Conservation (phyloP, 2,888 invertebrate species). For the Graphium colonna region DNA sequence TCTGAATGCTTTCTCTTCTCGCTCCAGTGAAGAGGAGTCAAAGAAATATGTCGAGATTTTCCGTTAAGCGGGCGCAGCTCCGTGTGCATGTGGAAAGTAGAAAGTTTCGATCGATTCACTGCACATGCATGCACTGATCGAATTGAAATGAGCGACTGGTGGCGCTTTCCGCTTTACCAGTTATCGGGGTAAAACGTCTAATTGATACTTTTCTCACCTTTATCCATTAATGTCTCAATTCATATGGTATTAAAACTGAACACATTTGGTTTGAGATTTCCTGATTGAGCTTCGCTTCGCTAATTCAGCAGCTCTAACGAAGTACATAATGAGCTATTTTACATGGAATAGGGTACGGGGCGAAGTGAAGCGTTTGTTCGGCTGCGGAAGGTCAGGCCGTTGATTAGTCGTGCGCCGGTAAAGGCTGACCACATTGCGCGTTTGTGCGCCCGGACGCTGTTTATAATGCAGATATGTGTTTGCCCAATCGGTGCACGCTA, state of each 20-base stretch:
- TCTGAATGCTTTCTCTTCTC: conserved; percentile 65
- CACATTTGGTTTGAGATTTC: no score
- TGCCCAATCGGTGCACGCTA: conserved; percentile 79
- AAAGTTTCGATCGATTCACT: conserved; percentile 75
- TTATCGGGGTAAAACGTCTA: conserved; percentile 36
- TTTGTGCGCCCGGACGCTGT: conserved; percentile 77
- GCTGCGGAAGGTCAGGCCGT: conserved; percentile 74
- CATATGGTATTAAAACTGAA: no score
- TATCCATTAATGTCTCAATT: conserved; percentile 7
- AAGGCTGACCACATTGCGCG: conserved; percentile 78
- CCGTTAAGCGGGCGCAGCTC: conserved; percentile 64
- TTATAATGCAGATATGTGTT: conserved; percentile 81
- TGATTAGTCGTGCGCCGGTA: conserved; percentile 76
- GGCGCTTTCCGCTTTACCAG: conserved; percentile 50
- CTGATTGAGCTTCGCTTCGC: conserved; percentile 3
- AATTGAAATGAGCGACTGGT: conserved; percentile 45
- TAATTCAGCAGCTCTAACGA: conserved; percentile 19
- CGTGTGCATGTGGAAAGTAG: conserved; percentile 71
- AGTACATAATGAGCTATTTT: conserved; percentile 33
- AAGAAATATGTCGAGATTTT: conserved; percentile 72
- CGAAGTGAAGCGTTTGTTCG: conserved; percentile 61
- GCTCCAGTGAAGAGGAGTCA: conserved; percentile 68
- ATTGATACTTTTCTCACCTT: conserved; percentile 28
- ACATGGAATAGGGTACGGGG: conserved; percentile 37
- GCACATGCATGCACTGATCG: conserved; percentile 68